Percentiles rank a stretch among this genome's conserved stretches.
Evolutionary conservation across 2,113 vertebrate genomes (phyloP).

Genomic region (Barnardius zonarius): DNA sequence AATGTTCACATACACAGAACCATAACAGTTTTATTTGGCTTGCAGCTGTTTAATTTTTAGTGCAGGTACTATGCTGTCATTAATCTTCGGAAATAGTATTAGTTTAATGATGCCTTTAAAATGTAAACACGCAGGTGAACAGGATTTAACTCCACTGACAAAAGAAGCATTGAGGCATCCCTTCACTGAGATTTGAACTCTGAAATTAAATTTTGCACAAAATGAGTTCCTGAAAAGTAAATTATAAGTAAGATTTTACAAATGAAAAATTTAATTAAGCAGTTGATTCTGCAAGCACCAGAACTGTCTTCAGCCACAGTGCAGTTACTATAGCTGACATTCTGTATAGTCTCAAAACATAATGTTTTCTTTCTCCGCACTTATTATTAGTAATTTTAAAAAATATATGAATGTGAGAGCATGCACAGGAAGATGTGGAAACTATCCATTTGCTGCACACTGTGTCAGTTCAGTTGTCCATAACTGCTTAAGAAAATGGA

Average conservation of each 20-base stretch:
- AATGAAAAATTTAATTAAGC: neutral
- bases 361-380: neutral
- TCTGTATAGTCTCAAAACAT: neutral
- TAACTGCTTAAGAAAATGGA: conserved; percentile 28
- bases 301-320: neutral
- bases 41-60: neutral
- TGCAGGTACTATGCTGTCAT: neutral
- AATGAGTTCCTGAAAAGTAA: neutral
- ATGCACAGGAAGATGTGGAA: neutral
- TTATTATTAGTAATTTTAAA: neutral
- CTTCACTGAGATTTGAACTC: neutral
- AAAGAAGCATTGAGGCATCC: neutral
- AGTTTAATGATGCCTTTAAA: neutral
- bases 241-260: neutral
- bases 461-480: conserved; percentile 10
- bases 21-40: neutral
- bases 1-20: neutral
- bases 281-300: neutral
- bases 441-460: neutral
- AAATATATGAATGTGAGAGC: neutral
- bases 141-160: neutral
- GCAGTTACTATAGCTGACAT: neutral
- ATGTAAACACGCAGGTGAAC: neutral
- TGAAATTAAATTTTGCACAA: neutral
- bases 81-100: neutral